Evolutionary conservation across 2,888 invertebrate species (phyloP), one percentile per base, ranked within the genome.

Genomic region (Fissipunctia ypsillon): DNA sequence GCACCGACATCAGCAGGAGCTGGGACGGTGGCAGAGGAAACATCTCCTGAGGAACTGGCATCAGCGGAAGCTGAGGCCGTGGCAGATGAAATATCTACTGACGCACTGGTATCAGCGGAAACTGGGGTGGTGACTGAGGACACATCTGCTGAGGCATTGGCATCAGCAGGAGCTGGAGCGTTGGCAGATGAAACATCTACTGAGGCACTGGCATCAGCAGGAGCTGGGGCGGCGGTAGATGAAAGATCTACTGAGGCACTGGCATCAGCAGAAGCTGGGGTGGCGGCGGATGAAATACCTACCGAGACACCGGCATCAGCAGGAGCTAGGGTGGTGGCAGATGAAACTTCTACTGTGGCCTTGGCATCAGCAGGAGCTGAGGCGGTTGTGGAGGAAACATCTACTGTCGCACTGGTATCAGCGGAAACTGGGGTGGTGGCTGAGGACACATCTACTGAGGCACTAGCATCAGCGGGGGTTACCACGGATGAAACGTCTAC

Each of bases 361-460:
- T 2, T 16, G 0, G 0, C 16, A 3, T 70, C n/a, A 70, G 6
- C 3, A 3, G 14, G 0, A 25, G 9, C 16, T 4, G 35, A 0
- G 1, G 22, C 43, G 0, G n/a, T 0, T 0, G 0, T 3, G 3
- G 56, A 3, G 0, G 38, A 1, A 28, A 0, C 7, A 6, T 1
- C 28, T 28, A 2, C 28, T 9, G 45, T 0, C 9, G 3, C 73
- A 45, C n/a, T 10, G 12, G 0, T 31, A 12, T 31, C 31, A 54
- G 16, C 3, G 2, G 25, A 0, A 19, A 38, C 19, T n/a, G 52
- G 2, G 0, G 28, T 14, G 3, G 45, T 0, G 0, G 9, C 43
- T 9, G 52, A 1, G 12, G 28, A 2, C 2, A 0, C 10, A 2
- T 1, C 41, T 41, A 3, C 12, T 16, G 22, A 2, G 1, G n/a